Percentiles rank a stretch among this genome's conserved stretches.
phyloP scores from a whole-genome alignment of 64 coral and sea anemone genomes.

The Porites australiensis region DNA sequence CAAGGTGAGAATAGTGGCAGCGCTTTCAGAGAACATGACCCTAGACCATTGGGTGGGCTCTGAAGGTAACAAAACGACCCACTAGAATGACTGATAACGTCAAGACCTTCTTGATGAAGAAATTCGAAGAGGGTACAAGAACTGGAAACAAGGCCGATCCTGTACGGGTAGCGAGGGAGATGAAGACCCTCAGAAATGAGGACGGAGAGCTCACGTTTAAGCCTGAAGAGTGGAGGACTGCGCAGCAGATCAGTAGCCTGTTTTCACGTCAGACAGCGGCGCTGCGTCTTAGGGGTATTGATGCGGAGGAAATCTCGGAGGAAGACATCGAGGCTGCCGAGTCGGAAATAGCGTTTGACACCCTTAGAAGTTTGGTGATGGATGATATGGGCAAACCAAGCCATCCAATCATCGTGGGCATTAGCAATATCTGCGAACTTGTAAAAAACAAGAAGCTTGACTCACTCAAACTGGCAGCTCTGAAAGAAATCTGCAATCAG shows the following conservation, averaged over 20 bases:
- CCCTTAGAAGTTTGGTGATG: background rate
- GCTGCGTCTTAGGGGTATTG: background rate
- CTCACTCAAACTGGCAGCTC: conserved; percentile 19
- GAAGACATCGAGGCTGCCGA: conserved; percentile 34
- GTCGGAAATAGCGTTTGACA: background rate
- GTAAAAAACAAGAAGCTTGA: background rate
- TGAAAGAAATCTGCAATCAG: background rate
- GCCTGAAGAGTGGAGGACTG: conserved; percentile 52
- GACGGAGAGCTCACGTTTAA: conserved; percentile 1
- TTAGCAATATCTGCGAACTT: conserved; percentile 29
- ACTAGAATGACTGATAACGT: conserved; percentile 10
- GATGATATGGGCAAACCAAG: conserved; percentile 26
- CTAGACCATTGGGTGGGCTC: conserved; percentile 36
- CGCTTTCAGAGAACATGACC: too few relatives aligned
- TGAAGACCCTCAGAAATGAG: conserved; percentile 37
- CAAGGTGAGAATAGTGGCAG: background rate
- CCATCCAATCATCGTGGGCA: conserved; percentile 41
- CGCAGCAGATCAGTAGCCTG: conserved; percentile 37
- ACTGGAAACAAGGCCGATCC: conserved; percentile 47
- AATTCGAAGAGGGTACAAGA: conserved; percentile 26
- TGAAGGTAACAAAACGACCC: background rate
- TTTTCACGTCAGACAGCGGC: conserved; percentile 26
- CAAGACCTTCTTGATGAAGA: conserved; percentile 51
- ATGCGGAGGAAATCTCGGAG: background rate
- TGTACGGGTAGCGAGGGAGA: conserved; percentile 49